Base-by-base conservation (phyloP, 1,140 invertebrate species). In the Theocolax elegans region DNA sequence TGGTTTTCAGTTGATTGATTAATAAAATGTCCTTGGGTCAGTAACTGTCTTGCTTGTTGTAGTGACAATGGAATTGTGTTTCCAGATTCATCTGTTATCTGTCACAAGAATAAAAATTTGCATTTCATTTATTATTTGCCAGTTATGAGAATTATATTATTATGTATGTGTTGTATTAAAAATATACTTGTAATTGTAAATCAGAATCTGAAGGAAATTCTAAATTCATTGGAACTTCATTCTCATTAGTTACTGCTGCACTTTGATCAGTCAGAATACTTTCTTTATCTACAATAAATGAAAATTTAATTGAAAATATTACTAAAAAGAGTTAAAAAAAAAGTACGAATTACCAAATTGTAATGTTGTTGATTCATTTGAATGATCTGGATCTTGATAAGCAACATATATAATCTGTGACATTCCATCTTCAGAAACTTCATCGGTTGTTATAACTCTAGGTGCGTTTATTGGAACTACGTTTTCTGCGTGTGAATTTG, bases 51-150 rank as follows among this genome's bases (percentile, higher is more conserved):
- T 9, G 91, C 91, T 77, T 92, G 90, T 75, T 89, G 87, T 72
- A 91, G 89, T 0, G 90, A 91, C 70, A 92, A 87, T 62, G 89
- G 90, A 31, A 92, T 85, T 8, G 90, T 87, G 81, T 91, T 92
- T 13, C 91, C 91, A 59, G 90, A 87, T 72, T 89, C 88, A 81
- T 91, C 91, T 3, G 89, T 89, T 27, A 92, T 87, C 86, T 91
- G 79, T 15, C 75, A 78, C 44, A 49, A 65, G 10, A 15, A 58
- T 42, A 15, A 40, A 48, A 21, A 19, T 48, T 21, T 48, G 17
- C 6, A 38, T 21, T 62, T 31, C 35, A 46, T 42, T 29, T n/a
- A n/a, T n/a, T n/a, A n/a, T n/a, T n/a, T n/a, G n/a, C n/a, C n/a
- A n/a, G n/a, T n/a, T n/a, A n/a, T n/a, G n/a, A n/a, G n/a, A n/a